Conservation (phyloP, 2,113 vertebrate genomes). For the Dipodomys ordii region DNA sequence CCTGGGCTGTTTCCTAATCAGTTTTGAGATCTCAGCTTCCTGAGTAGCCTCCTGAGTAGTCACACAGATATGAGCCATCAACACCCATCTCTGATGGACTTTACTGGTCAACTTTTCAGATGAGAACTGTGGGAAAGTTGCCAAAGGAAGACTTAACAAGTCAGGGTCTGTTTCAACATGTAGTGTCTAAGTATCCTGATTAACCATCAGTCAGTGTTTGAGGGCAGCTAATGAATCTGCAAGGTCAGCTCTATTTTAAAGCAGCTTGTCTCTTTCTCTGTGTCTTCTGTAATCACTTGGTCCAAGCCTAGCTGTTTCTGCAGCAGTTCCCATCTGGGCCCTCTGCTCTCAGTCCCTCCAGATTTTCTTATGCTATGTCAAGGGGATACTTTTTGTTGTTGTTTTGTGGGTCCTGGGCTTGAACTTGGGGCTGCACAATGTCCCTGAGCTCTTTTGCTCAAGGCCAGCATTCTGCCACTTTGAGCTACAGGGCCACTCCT, state of each 20-base stretch:
- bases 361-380: background rate
- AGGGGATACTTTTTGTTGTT: background rate
- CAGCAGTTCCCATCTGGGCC: background rate
- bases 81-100: no score
- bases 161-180: background rate
- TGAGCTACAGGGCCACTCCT: no score
- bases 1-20: no score
- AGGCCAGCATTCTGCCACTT: no score
- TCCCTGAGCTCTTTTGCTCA: no score
- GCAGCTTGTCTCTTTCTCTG: background rate
- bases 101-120: constrained; percentile 13
- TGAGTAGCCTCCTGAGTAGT: no score
- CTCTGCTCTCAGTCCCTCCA: background rate
- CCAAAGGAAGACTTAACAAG: background rate
- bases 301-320: background rate
- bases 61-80: no score
- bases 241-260: background rate
- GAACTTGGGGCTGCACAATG: no score
- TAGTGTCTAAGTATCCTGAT: background rate
- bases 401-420: no score
- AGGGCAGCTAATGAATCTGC: background rate
- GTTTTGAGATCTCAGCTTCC: background rate
- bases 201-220: background rate
- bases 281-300: background rate
- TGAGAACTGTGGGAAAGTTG: background rate